A percentile compares a stretch with the other conserved stretches of the same genome.
These are phyloP conservation scores for Gouania willdenowi DNA, from an alignment of 2,797 vertebrate species.

Conservation along the genomic window DNA sequence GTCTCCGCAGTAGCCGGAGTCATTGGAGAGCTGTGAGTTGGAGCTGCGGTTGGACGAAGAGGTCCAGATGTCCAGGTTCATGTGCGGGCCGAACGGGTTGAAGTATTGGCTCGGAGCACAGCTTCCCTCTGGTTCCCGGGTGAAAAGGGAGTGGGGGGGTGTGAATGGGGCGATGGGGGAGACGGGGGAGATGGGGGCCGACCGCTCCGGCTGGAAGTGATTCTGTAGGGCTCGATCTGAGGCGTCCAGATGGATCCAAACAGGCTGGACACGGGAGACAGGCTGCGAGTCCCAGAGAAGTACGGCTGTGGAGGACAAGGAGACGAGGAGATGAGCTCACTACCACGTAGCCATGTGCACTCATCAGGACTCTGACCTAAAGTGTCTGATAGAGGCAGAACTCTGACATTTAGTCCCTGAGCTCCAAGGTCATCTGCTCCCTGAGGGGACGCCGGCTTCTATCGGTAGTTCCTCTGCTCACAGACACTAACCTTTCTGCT, in stretches of 20 bases:
- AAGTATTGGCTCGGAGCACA: conserved; percentile 87
- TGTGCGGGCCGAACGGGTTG: conserved; percentile 94
- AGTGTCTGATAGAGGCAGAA: too few species aligned
- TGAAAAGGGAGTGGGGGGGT: conserved; percentile 78
- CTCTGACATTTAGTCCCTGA: too few species aligned
- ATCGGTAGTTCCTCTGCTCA: too few species aligned
- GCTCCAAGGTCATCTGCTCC: conserved; percentile 10
- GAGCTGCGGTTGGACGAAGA: conserved; percentile 87
- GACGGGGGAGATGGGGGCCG: conserved; percentile 77
- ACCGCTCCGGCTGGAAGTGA: conserved; percentile 76
- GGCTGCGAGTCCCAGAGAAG: conserved; percentile 94
- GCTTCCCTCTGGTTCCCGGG: conserved; percentile 79
- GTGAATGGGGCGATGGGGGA: conserved; percentile 69
- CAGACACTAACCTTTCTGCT: too few species aligned
- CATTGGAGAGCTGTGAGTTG: conserved; percentile 91
- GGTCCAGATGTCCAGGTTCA: conserved; percentile 99
- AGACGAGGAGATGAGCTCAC: too few species aligned
- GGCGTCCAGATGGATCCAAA: conserved; percentile 99
- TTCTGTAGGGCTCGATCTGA: conserved; percentile 87
- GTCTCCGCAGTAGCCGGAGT: conserved; percentile 92
- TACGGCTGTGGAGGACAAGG: conserved; percentile 78
- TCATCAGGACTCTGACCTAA: too few species aligned
- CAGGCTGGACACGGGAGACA: conserved; percentile 97
- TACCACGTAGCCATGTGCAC: too few species aligned
- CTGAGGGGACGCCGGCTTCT: conserved; percentile 2